Percentiles rank a stretch among this genome's conserved stretches.
Conservation (phyloP, 1,140 invertebrate species). For the Tigriopus japonicus region DNA sequence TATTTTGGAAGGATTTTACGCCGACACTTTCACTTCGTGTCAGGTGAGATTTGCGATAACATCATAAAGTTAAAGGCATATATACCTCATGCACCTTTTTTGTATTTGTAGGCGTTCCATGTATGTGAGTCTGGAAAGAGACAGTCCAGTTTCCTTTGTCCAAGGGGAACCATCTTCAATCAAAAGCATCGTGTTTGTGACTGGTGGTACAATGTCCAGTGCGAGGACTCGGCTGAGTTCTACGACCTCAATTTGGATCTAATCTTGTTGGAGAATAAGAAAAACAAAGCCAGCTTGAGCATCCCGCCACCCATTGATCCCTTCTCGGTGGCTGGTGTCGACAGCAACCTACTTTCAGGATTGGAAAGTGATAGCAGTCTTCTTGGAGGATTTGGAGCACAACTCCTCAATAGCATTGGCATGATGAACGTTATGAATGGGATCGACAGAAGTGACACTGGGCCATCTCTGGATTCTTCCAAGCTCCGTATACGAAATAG, state of each 20-base stretch:
- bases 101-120: slow-evolving; percentile 14
- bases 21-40: slow-evolving; percentile 14
- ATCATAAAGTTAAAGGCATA: neutral
- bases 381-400: neutral
- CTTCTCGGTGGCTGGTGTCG: neutral
- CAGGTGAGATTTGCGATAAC: slow-evolving; percentile 6
- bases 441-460: neutral
- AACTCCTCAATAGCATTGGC: neutral
- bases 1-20: slow-evolving; percentile 11
- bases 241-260: slow-evolving; percentile 17
- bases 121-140: slow-evolving; percentile 12
- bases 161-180: slow-evolving; percentile 22
- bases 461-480: neutral
- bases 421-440: neutral
- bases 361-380: neutral
- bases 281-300: neutral
- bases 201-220: slow-evolving; percentile 23
- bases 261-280: neutral
- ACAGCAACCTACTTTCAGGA: neutral
- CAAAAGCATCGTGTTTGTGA: slow-evolving; percentile 21
- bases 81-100: neutral
- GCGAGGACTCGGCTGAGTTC: slow-evolving; percentile 18
- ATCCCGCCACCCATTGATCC: neutral
- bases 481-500: neutral
- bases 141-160: slow-evolving; percentile 19